Conservation (phyloP, 2,888 invertebrate species). For the Leptothorax acervorum region DNA sequence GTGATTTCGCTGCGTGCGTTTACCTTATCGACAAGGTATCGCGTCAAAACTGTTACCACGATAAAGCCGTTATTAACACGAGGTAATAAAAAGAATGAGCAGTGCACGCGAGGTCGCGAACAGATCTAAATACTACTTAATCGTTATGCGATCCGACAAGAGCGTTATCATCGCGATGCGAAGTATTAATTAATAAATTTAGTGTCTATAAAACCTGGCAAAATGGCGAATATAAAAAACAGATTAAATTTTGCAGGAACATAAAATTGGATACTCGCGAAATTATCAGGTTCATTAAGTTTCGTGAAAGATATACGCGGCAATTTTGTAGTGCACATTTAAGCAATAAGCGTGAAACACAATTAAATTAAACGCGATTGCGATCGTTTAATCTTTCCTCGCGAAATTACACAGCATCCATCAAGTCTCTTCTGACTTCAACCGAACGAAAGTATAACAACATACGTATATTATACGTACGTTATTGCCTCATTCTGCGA, state of each 20-base stretch:
- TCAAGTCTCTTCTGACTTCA: constrained; percentile 22
- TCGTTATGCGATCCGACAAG: not conserved
- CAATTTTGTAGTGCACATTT: not conserved
- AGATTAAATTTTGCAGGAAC: not conserved
- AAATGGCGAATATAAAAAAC: not conserved
- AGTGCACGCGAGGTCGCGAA: constrained; percentile 26
- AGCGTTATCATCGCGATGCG: not conserved
- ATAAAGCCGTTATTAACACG: constrained; percentile 62
- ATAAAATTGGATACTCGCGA: not conserved
- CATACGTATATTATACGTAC: not conserved
- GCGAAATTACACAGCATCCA: constrained; percentile 18
- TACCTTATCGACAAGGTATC: constrained; percentile 69
- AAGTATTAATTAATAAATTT: not conserved
- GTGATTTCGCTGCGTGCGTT: constrained; percentile 56
- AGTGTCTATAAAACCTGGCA: not conserved
- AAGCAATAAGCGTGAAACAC: constrained; percentile 5
- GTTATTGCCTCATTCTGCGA: constrained; percentile 5
- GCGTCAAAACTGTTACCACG: constrained; percentile 69
- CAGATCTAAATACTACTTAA: not conserved
- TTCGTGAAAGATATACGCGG: not conserved
- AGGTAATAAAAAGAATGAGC: constrained; percentile 17
- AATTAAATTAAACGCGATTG: constrained; percentile 26
- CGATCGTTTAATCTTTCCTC: constrained; percentile 8
- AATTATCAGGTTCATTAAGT: not conserved
- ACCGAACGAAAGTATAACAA: not conserved